These are phyloP conservation scores for Drosophila ambigua DNA, from an alignment of 1,140 invertebrate species.

Conservation along the genomic window DNA sequence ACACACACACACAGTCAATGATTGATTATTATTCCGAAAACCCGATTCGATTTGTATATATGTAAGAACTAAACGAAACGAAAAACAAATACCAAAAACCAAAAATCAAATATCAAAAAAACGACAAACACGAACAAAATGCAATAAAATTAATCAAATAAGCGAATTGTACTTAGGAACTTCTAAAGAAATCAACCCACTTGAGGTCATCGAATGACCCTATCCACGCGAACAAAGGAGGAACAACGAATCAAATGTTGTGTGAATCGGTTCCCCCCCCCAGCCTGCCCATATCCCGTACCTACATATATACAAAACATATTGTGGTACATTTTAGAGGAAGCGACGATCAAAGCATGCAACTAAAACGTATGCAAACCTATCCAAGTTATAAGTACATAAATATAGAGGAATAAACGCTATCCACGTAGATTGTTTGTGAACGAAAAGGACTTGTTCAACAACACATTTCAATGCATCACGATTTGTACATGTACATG, in stretches of 20 bases:
- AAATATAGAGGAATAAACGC: not conserved
- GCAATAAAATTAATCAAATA: constrained; percentile 22
- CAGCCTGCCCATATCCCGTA: not conserved
- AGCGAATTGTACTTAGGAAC: constrained; percentile 43
- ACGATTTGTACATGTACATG: not conserved
- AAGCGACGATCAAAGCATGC: constrained; percentile 8
- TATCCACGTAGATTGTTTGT: constrained; percentile 29
- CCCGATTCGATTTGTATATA: constrained; percentile 36
- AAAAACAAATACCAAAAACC: constrained; percentile 4
- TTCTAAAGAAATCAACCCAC: constrained; percentile 30
- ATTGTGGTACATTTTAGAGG: constrained; percentile 9
- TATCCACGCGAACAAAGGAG: constrained; percentile 3
- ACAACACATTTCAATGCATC: too few species aligned
- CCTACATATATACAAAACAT: not conserved
- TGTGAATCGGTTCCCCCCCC: not conserved
- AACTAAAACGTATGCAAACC: not conserved
- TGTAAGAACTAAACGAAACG: constrained; percentile 1
- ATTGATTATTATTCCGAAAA: not conserved
- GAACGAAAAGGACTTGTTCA: constrained; percentile 4
- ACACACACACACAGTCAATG: too few species aligned
- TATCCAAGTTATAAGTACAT: too few species aligned
- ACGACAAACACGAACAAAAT: constrained; percentile 13
- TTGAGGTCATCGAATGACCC: constrained; percentile 30
- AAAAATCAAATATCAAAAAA: constrained; percentile 6
- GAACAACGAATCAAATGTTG: not conserved